Evolutionary conservation across 2,113 vertebrate species (phyloP).

Genomic region (Pedetes capensis): DNA sequence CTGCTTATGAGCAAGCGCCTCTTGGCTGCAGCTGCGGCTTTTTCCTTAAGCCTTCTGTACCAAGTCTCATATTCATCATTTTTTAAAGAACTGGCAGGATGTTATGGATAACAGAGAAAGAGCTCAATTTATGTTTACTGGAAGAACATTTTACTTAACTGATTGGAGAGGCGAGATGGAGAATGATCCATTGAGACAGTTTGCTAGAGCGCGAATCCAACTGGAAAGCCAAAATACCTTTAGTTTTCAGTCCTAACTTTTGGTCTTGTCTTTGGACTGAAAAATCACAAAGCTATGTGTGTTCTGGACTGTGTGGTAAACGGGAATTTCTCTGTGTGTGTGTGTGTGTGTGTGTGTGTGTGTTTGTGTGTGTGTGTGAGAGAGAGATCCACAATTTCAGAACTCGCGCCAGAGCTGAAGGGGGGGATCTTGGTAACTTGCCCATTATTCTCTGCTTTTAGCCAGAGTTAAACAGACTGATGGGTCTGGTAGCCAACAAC

Average conservation of each 20-base stretch:
- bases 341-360: background rate
- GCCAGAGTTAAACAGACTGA: constrained; percentile 75
- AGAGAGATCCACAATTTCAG: constrained; percentile 16
- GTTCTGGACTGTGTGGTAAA: background rate
- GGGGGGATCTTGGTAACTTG: constrained; percentile 62
- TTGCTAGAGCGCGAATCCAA: background rate
- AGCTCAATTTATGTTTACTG: background rate
- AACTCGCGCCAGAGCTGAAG: constrained; percentile 33
- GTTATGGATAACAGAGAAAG: background rate
- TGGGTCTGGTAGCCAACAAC: constrained; percentile 75
- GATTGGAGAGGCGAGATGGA: background rate
- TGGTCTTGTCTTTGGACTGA: background rate
- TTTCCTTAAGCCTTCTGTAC: background rate
- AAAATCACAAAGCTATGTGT: background rate
- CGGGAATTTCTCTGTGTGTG: background rate
- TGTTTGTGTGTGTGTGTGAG: background rate
- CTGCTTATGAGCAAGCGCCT: background rate
- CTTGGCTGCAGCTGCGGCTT: background rate
- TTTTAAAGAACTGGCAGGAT: background rate
- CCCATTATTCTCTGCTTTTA: constrained; percentile 67
- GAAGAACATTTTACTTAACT: background rate
- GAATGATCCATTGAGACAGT: background rate
- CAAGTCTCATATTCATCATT: background rate
- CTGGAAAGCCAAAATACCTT: background rate
- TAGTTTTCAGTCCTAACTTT: background rate